These are phyloP conservation scores for Malthinus seriepunctatus DNA, from an alignment of 2,888 invertebrate genomes.

Conservation along the genomic window DNA sequence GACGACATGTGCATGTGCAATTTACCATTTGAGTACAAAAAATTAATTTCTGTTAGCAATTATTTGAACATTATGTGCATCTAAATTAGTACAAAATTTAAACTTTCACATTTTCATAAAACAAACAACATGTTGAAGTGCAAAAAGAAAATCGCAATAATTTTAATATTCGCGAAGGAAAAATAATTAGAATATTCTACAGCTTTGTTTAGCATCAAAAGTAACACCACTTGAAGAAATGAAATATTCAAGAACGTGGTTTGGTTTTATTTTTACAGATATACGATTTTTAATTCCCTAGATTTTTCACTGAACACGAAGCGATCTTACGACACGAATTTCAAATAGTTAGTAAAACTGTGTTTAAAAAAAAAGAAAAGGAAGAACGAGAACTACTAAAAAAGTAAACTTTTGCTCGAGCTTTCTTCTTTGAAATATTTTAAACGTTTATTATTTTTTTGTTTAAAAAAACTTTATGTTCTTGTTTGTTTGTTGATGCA, in stretches of 20 bases:
- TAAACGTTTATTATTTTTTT: not conserved
- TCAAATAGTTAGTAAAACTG: conserved; percentile 23
- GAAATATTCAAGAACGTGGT: conserved; percentile 45
- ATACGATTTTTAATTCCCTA: conserved; percentile 35
- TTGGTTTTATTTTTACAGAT: conserved; percentile 29
- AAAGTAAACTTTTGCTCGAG: not conserved
- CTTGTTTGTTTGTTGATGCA: not conserved
- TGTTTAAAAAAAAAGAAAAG: conserved; percentile 4
- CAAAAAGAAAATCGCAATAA: too few species aligned
- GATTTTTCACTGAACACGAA: conserved; percentile 34
- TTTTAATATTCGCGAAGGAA: conserved; percentile 43
- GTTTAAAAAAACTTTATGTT: not conserved
- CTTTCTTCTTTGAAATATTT: not conserved
- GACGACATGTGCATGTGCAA: not conserved
- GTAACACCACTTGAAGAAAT: conserved; percentile 43
- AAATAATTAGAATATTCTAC: conserved; percentile 46
- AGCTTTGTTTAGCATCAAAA: conserved; percentile 43
- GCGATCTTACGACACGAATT: conserved; percentile 34
- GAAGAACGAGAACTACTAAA: not conserved
- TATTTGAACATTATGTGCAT: conserved; percentile 16
- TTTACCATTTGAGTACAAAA: not conserved
- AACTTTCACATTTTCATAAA: conserved; percentile 16
- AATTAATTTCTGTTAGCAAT: conserved; percentile 10
- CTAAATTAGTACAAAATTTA: conserved; percentile 19
- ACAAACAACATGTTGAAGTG: conserved; percentile 31